Evolutionary conservation across 2,888 invertebrate genomes (phyloP).

Genomic region (Ypsolopha scabrella): DNA sequence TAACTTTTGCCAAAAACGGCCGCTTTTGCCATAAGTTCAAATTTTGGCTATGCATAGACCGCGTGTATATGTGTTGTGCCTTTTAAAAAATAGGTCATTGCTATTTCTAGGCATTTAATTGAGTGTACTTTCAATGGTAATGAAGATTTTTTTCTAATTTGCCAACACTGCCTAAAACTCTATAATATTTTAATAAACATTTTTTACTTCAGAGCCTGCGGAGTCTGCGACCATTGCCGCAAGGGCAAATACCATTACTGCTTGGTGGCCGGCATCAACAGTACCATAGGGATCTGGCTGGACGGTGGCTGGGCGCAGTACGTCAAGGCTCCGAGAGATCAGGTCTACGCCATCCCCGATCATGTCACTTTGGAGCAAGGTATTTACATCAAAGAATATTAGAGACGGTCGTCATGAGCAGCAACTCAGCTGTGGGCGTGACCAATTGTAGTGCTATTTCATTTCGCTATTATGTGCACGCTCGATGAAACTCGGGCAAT

Average conservation of each 20-base stretch:
- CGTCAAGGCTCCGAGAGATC: constrained; percentile 49
- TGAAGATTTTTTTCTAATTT: background rate
- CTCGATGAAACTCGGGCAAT: too few species aligned
- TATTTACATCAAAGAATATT: constrained; percentile 14
- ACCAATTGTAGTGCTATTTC: too few species aligned
- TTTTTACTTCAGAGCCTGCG: constrained; percentile 47
- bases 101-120: too few species aligned
- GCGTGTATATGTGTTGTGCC: background rate
- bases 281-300: constrained; percentile 62
- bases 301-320: constrained; percentile 72
- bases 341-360: constrained; percentile 52
- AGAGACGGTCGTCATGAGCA: too few species aligned
- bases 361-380: constrained; percentile 51
- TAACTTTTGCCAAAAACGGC: too few species aligned
- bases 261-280: constrained; percentile 48
- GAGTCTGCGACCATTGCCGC: constrained; percentile 59
- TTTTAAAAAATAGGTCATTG: too few species aligned
- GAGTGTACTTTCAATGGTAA: too few species aligned
- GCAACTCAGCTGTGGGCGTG: too few species aligned
- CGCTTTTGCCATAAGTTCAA: too few species aligned
- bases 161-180: background rate
- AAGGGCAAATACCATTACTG: constrained; percentile 66
- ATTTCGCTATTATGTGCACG: too few species aligned
- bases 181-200: too few species aligned
- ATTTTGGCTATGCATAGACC: background rate